Base-by-base conservation (phyloP, 2,888 invertebrate species). In the Caradrina clavipalpis region DNA sequence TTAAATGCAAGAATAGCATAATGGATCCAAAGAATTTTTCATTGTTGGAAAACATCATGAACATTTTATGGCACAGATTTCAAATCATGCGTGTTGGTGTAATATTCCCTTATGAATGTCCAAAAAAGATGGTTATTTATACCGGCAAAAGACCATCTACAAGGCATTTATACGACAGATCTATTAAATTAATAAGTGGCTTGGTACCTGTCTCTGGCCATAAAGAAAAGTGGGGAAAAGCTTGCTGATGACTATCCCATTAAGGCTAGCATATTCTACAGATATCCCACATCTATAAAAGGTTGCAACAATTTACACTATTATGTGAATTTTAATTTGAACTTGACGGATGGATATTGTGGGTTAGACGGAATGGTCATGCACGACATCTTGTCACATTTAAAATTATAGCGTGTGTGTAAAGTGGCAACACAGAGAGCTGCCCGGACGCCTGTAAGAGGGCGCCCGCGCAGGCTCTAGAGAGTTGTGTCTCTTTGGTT, bases 281-380 rank as follows among this genome's bases (percentile, higher is more conserved):
- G 92, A 81, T 91, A 89, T 68, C 92, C 93, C 3, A 92, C 93
- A 6, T 82, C 91, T 21, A 88, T 92, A n/a, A 73, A 42, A 6
- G 64, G 82, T 1, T 92, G 93, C 70, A 51, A 84, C 0, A 77
- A 82, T 17, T 78, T 89, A 17, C 67, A 79, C 19, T 76, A 84
- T 26, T 90, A 89, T 58, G 57, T 83, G 5, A 81, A 75, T 15
- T 63, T 83, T 11, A 77, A 87, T 51, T 58, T 70, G 0, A 76
- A 72, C 19, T 31, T 77, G 5, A 86, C 86, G 2, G 71, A 73
- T 31, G 86, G 87, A 0, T 87, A 80, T 31, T 92, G 92, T 59
- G 93, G 93, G 3, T 67, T 91, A 59, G 93, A 93, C 22, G 91
- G 88, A 4, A 70, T 92, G 60, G 68, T 91, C 3, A 88, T 92